Conservation (phyloP, 2,888 invertebrate species). For the Cryptops parisi region DNA sequence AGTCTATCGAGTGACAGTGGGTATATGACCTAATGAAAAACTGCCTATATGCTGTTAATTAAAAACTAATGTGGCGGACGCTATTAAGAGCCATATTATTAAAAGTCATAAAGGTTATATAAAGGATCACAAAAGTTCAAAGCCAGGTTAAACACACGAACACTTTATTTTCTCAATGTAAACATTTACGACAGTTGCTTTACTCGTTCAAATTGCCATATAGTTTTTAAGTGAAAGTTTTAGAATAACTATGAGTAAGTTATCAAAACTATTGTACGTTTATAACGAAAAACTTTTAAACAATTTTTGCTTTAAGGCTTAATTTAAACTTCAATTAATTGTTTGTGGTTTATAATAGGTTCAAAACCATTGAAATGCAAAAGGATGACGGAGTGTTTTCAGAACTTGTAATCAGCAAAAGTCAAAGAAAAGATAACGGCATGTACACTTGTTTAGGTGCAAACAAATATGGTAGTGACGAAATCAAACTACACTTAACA, state of each 20-base stretch:
- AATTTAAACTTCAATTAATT: background rate
- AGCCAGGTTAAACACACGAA: no score
- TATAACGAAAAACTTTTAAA: background rate
- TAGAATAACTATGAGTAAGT: background rate
- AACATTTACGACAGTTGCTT: no score
- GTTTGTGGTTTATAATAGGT: constrained; percentile 1
- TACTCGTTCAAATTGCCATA: background rate
- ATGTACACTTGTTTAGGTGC: constrained; percentile 29
- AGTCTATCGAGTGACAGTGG: no score
- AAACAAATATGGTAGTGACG: constrained; percentile 28
- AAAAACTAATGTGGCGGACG: no score
- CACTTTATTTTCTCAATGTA: no score
- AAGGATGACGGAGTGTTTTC: constrained; percentile 24
- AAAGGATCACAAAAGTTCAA: no score
- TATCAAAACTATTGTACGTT: background rate
- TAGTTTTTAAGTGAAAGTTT: background rate
- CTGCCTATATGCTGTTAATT: no score
- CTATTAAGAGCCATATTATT: no score
- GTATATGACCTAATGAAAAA: no score
- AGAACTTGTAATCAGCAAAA: constrained; percentile 24
- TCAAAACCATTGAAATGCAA: constrained; percentile 19
- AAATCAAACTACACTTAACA: constrained; percentile 25
- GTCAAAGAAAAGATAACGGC: constrained; percentile 26
- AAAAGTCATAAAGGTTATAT: no score
- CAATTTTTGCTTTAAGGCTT: background rate